Conservation (phyloP, 2,797 vertebrate genomes). For the Cheirogaleus major region DNA sequence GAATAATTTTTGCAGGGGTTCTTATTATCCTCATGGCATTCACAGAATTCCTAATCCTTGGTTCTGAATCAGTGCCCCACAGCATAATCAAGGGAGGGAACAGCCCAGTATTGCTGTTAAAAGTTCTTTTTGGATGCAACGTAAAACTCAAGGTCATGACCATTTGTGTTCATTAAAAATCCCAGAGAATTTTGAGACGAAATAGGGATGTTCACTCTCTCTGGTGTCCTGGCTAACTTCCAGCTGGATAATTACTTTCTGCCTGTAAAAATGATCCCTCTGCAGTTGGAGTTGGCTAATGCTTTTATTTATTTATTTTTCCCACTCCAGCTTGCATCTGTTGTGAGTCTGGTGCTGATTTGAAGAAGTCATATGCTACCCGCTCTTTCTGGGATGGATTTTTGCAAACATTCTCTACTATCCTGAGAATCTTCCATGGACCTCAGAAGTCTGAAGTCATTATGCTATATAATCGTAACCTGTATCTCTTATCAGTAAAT, state of each 20-base stretch:
- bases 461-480: not conserved
- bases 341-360: not conserved
- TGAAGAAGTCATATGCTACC: not conserved
- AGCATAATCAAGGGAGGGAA: not conserved
- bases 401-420: not conserved
- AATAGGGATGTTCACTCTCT: not conserved
- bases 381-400: not conserved
- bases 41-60: slow-evolving; percentile 35
- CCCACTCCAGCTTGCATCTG: not conserved
- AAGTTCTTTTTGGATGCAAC: not conserved
- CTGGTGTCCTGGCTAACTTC: slow-evolving; percentile 60
- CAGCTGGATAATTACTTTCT: slow-evolving; percentile 71
- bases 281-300: not conserved
- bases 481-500: not conserved
- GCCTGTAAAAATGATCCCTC: slow-evolving; percentile 32
- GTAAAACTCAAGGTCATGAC: slow-evolving; percentile 64
- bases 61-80: not conserved
- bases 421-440: not conserved
- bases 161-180: slow-evolving; percentile 71
- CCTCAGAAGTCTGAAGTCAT: not conserved
- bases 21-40: not conserved
- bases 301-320: slow-evolving; percentile 41
- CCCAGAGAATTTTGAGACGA: slow-evolving; percentile 40
- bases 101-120: not conserved
- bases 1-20: slow-evolving; percentile 24